Evolutionary conservation across 2,113 vertebrate genomes (phyloP).

Genomic region (Lipotes vexillifer): DNA sequence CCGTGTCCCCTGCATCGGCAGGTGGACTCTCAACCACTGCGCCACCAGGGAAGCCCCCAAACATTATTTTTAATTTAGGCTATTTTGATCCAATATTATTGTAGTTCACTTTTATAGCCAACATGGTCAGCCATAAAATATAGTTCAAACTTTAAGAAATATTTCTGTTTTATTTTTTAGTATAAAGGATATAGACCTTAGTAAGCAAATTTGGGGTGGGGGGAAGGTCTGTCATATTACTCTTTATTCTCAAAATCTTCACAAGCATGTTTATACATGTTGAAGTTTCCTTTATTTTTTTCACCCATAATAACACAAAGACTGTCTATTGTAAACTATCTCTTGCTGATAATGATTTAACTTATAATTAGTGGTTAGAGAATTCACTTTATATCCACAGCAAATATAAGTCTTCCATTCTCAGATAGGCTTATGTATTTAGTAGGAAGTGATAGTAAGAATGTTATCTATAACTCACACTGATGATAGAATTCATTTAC

Average conservation of each 20-base stretch:
- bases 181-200: neutral
- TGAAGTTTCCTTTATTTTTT: neutral
- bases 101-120: constrained; percentile 33
- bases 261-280: neutral
- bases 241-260: neutral
- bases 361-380: neutral
- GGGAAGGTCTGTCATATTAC: neutral
- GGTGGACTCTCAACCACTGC: too few relatives aligned
- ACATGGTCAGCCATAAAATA: neutral
- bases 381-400: neutral
- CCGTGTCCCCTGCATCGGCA: too few relatives aligned
- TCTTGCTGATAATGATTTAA: neutral
- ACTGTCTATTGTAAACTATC: neutral
- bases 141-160: constrained; percentile 4
- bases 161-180: constrained; percentile 47
- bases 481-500: neutral
- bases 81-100: constrained; percentile 23
- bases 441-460: neutral
- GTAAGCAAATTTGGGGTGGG: neutral
- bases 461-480: neutral
- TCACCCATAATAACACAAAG: neutral
- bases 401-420: neutral
- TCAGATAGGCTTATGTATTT: neutral
- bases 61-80: constrained; percentile 48
- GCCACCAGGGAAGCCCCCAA: neutral